Conservation (phyloP, 2,113 vertebrate species). For the Neolamprologus tretocephalus region DNA sequence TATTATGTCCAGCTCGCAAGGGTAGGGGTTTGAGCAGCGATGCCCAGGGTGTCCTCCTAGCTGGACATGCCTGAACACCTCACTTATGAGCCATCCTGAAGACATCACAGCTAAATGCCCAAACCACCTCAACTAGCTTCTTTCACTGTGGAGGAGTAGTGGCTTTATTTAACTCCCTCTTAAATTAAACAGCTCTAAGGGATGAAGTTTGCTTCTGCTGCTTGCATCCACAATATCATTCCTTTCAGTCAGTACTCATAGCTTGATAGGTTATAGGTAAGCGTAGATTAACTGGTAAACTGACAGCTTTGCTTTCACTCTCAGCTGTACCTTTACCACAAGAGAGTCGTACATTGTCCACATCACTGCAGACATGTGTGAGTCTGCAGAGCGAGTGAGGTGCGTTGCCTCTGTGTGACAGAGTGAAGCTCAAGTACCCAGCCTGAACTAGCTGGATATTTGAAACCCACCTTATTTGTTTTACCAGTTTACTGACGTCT, state of each 20-base stretch:
- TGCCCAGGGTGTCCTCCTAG: not conserved
- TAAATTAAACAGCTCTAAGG: not conserved
- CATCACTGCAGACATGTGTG: not conserved
- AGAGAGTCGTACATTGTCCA: not conserved
- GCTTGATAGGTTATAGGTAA: not conserved
- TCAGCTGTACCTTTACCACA: not conserved
- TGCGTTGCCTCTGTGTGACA: not conserved
- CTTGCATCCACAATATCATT: not conserved
- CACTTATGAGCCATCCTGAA: not conserved
- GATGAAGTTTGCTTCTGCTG: not conserved
- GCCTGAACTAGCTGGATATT: not conserved
- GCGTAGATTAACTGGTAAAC: not conserved
- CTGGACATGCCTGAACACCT: not conserved
- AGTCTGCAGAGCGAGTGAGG: not conserved
- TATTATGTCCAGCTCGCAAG: rapidly evolving
- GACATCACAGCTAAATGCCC: not conserved
- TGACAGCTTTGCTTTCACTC: not conserved
- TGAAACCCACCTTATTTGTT: not conserved
- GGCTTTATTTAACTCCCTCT: not conserved
- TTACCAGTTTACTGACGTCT: not conserved
- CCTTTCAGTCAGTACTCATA: not conserved
- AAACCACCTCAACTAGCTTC: not conserved
- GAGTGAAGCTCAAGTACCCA: not conserved
- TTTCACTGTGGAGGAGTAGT: not conserved
- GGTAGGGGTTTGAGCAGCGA: not conserved